Base-by-base conservation (phyloP, 1,140 invertebrate genomes). In the Paracyclopina nana region DNA sequence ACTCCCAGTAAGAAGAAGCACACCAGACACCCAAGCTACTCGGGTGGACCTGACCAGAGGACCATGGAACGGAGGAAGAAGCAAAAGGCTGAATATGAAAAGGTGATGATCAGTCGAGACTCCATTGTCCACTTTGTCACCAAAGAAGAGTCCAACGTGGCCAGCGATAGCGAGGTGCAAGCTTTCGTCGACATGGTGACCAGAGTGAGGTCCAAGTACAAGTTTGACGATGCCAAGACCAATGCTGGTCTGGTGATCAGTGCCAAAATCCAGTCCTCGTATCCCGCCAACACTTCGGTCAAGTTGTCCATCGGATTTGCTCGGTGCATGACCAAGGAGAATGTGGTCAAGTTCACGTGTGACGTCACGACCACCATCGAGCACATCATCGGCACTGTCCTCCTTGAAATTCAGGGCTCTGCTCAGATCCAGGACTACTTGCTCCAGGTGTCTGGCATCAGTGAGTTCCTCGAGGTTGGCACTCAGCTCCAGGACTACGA, bases 401-500 rank as follows among this genome's bases (percentile, higher is more conserved):
- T 25, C 24, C 27, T 29, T 9, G 49, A 30, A n/a, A 30, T 29
- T 26, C 14, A 48, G n/a, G 8, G 11, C 12, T 14, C 22, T 14
- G 25, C 0, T n/a, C 9, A 42, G 24, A n/a, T n/a, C n/a, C n/a
- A n/a, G 3, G 34, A 38, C 20, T 67, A 57, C 57, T 46, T 62
- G 12, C 54, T 65, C 5, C 63, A 84, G 73, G 80, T 88, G 46
- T 77, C 76, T 70, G 80, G 81, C 14, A 68, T 77, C 34, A 76
- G 78, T 49, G 84, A 90, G 63, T 88, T 84, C 65, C 65, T 88
- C 38, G 55, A 59, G 11, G 54, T 58, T 42, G 59, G 60, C 20
- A 56, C 58, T 52, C 44, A 70, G 68, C 69, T 95, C 20, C 78
- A 76, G 44, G 82, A 91, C 61, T 88, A 91, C 66, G 83, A 88